Base-by-base conservation (phyloP, 2,113 vertebrate genomes). In the Pseudopodoces humilis region DNA sequence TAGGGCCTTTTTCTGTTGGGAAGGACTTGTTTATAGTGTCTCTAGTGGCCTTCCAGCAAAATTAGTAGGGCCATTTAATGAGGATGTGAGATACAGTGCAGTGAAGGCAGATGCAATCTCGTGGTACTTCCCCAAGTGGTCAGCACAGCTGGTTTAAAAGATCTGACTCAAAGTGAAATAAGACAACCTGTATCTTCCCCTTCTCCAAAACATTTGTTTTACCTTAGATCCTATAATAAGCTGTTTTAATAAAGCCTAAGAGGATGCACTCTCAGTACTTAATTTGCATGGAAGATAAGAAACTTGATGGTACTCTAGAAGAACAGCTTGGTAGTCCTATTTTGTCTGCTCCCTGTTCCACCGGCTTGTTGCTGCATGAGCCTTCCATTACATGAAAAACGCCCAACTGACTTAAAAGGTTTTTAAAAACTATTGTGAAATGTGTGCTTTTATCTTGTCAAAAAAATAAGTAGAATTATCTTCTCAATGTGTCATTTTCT, bases 61-160 rank as follows among this genome's bases (percentile, higher is more conserved):
- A 56, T n/a, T 55, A 63, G 43, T 23, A 65, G 35, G 13, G 27
- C 25, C 46, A 16, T 84, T 70, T 58, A 1, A 5, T 7, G 64
- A 90, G 52, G 15, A 8, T 84, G 59, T 0, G 4, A 67, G 50
- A 37, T 50, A 8, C 0, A 0, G 22, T 65, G 20, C 24, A 58
- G 28, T 78, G 60, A 60, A 64, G 41, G 49, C 22, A 43, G 13
- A 9, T 83, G 44, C 12, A 24, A 2, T 65, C 25, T 37, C 0
- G 0, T n/a, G 11, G 7, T 52, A 37, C 25, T 84, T 82, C 28
- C 56, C 46, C 50, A 52, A 52, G 21, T 52, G 31, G 24, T 62
- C 1, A 2, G 4, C 2, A 3, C 10, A 37, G 8, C 59, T 0
- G 0, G 3, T 75, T 82, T 43, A 43, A 52, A 84, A 63, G 22